phyloP scores from a whole-genome alignment of 2,888 invertebrate species.

The Apantesis nais region DNA sequence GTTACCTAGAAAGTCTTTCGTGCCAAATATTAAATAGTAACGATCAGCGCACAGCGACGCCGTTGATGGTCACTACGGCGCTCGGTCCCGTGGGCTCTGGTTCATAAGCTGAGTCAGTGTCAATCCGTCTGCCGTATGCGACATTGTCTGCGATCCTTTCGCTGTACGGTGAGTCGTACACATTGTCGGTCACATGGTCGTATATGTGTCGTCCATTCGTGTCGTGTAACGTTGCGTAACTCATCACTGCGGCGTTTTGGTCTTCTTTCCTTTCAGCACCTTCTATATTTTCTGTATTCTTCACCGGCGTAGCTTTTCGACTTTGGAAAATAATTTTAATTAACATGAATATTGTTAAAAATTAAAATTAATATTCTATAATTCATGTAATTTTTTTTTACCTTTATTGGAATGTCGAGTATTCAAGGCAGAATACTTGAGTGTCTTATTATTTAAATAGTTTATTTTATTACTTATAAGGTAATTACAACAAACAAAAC shows the following conservation, averaged over 20 bases:
- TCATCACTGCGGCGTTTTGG: slow-evolving; percentile 95
- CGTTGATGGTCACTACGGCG: slow-evolving; percentile 93
- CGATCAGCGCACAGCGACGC: slow-evolving; percentile 92
- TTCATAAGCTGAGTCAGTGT: slow-evolving; percentile 85
- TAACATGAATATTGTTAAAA: not conserved
- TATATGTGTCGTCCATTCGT: slow-evolving; percentile 83
- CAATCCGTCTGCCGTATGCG: slow-evolving; percentile 77
- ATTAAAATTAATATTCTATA: not conserved
- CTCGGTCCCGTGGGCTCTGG: slow-evolving; percentile 88
- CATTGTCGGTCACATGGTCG: slow-evolving; percentile 87
- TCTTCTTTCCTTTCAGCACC: slow-evolving; percentile 94
- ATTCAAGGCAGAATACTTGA: too few species aligned
- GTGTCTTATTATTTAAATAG: too few species aligned
- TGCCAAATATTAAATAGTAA: slow-evolving; percentile 25
- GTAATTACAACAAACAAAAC: too few species aligned
- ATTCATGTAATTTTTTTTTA: too few species aligned
- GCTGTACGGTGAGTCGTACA: slow-evolving; percentile 91
- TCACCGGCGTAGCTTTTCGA: slow-evolving; percentile 93
- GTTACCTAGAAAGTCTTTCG: slow-evolving; percentile 47
- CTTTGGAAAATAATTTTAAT: slow-evolving; percentile 68
- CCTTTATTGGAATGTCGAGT: too few species aligned
- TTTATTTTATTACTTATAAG: too few species aligned
- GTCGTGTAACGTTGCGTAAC: slow-evolving; percentile 93
- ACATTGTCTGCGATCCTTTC: slow-evolving; percentile 83
- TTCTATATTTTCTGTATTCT: slow-evolving; percentile 95